These are phyloP conservation scores for Oryctolagus cuniculus DNA, from an alignment of 2,113 vertebrate species.

Conservation along the genomic window mOryCun1.1 NC_091446.1:34915501-34916000, in stretches of 20 bases:
- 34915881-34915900: slow-evolving; percentile 87
- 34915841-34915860: too few relatives aligned
- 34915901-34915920: slow-evolving; percentile 87
- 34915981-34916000: background rate
- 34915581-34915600: too few relatives aligned
- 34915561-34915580: too few relatives aligned
- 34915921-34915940: slow-evolving; percentile 90
- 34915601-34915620: too few relatives aligned
- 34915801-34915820: slow-evolving; percentile 61
- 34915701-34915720: too few relatives aligned
- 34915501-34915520: too few relatives aligned
- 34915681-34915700: background rate
- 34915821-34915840: slow-evolving; percentile 75
- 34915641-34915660: too few relatives aligned
- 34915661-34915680: background rate
- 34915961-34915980: background rate
- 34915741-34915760: slow-evolving; percentile 46
- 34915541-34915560: too few relatives aligned
- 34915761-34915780: slow-evolving; percentile 83
- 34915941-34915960: slow-evolving; percentile 84
- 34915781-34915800: slow-evolving; percentile 80
- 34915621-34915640: too few relatives aligned
- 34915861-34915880: slow-evolving; percentile 77
- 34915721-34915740: background rate
- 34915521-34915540: too few relatives aligned